Percentiles rank a stretch among this genome's conserved stretches.
phyloP scores from a whole-genome alignment of 2,888 invertebrate genomes.

The Drosophila hawaiiensis region DNA sequence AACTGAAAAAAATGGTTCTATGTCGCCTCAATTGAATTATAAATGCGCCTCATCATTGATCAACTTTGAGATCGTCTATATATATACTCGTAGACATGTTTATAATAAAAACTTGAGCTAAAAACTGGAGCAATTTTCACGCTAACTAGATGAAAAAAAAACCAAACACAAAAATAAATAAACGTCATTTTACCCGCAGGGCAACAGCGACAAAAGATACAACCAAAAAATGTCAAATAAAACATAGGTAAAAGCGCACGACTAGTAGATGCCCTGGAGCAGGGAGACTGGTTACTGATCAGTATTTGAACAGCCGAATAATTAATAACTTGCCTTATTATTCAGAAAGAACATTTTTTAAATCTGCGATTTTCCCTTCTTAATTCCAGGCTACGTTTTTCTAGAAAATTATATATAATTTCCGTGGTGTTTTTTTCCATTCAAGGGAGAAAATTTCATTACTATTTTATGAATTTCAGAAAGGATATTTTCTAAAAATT shows the following conservation, averaged over 20 bases:
- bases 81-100: not conserved
- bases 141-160: conserved; percentile 53
- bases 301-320: not conserved
- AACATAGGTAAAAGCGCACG: not conserved
- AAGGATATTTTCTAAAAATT: not conserved
- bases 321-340: not conserved
- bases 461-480: not conserved
- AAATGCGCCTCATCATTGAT: conserved; percentile 58
- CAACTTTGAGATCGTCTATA: conserved; percentile 18
- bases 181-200: conserved; percentile 58
- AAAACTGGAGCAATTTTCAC: conserved; percentile 78
- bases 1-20: conserved; percentile 41
- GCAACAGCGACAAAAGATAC: conserved; percentile 33
- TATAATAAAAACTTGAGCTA: conserved; percentile 13
- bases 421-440: no score
- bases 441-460: not conserved
- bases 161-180: conserved; percentile 44
- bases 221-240: conserved; percentile 2
- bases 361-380: no score
- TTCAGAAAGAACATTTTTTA: not conserved
- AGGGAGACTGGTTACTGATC: not conserved
- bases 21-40: conserved; percentile 50
- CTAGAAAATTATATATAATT: no score
- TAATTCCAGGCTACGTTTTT: no score
- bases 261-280: not conserved